Evolutionary conservation across 2,888 invertebrate genomes (phyloP).

Genomic region (Nemurella pictetii): DNA sequence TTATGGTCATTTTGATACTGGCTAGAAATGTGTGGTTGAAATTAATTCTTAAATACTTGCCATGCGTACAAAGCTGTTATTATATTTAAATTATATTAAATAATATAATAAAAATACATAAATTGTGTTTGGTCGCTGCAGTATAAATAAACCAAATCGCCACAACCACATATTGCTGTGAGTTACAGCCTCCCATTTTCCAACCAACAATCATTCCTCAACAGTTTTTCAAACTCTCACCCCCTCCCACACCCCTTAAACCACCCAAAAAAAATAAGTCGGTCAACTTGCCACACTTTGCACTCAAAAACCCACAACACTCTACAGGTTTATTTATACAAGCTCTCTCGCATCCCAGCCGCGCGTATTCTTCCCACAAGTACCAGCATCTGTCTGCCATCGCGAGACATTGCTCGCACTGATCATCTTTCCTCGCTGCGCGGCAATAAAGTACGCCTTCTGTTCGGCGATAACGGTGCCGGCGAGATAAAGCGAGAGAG

Average conservation of each 20-base stretch:
- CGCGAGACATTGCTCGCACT: background rate
- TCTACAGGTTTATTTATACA: conserved; percentile 17
- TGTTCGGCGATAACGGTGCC: background rate
- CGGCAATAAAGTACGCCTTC: background rate
- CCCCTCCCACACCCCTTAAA: too few species aligned
- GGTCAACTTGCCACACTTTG: background rate
- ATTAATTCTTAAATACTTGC: too few species aligned
- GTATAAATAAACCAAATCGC: too few species aligned
- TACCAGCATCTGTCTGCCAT: background rate
- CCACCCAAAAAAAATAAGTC: background rate
- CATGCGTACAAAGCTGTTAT: too few species aligned
- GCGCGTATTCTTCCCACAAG: background rate
- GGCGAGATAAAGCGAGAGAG: background rate
- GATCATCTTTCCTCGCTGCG: background rate
- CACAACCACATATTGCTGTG: too few species aligned
- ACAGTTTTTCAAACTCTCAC: background rate
- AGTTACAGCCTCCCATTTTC: background rate
- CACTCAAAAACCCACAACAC: background rate
- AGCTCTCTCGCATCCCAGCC: background rate
- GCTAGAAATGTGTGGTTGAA: too few species aligned
- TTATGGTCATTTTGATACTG: too few species aligned
- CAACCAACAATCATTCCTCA: background rate
- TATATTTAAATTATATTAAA: too few species aligned
- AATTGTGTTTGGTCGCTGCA: too few species aligned
- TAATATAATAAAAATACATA: too few species aligned